A percentile compares a stretch with the other conserved stretches of the same genome.
Evolutionary conservation across 2,113 vertebrate species (phyloP).

Genomic region (Gobiocypris rarus): DNA sequence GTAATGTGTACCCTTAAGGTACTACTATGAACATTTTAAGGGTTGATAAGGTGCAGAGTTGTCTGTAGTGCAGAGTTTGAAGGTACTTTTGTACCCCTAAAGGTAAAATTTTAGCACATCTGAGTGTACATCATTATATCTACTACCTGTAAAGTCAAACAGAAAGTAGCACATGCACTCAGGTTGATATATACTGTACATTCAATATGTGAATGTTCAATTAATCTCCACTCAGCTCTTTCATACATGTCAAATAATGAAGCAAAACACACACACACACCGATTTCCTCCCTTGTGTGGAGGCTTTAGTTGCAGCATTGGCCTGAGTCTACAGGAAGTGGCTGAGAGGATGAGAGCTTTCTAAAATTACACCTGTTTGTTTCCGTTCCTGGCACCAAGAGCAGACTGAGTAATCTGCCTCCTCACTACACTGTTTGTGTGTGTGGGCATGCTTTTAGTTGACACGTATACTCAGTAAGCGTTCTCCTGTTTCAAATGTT

Average conservation of each 20-base stretch:
- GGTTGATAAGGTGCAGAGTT: not conserved
- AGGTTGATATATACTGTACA: not conserved
- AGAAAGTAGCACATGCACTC: constrained; percentile 26
- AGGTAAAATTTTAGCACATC: not conserved
- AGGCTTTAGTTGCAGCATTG: constrained; percentile 40
- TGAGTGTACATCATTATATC: not conserved
- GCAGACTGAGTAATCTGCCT: constrained; percentile 66
- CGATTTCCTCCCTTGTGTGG: not conserved
- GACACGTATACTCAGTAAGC: constrained; percentile 8
- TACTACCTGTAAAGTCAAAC: not conserved
- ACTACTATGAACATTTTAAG: not conserved
- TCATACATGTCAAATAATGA: too few species aligned
- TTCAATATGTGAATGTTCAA: not conserved
- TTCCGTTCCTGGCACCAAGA: constrained; percentile 66
- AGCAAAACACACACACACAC: constrained; percentile 12
- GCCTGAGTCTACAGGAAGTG: constrained; percentile 60
- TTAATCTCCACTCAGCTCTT: not conserved
- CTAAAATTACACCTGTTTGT: constrained; percentile 78
- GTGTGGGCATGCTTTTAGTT: constrained; percentile 6
- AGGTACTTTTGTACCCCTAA: not conserved
- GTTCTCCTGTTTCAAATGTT: constrained; percentile 25
- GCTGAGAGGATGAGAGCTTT: constrained; percentile 60
- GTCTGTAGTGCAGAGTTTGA: not conserved
- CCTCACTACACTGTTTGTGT: constrained; percentile 53
- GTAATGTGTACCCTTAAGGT: not conserved